Percentiles rank a stretch among this genome's conserved stretches.
Conservation (phyloP, 2,888 invertebrate species). For the Andrena haemorrhoa region DNA sequence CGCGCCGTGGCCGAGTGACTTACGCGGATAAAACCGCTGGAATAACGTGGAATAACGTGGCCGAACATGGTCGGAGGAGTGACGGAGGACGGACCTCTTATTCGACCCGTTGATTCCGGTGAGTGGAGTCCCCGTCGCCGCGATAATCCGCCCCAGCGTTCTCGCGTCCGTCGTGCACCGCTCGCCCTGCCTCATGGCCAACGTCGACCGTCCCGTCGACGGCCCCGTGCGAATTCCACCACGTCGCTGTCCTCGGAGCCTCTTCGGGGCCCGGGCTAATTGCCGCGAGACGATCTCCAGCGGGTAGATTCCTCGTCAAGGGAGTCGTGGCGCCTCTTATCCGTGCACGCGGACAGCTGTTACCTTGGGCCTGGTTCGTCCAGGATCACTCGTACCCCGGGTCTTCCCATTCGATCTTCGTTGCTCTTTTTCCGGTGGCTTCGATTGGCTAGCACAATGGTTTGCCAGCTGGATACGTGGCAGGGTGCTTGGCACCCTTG, state of each 20-base stretch:
- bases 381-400: neutral
- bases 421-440: neutral
- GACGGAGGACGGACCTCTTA: constrained; percentile 82
- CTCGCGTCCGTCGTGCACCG: neutral
- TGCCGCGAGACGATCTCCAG: neutral
- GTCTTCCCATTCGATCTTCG: neutral
- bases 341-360: neutral
- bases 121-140: constrained; percentile 66
- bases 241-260: neutral
- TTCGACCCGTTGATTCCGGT: constrained; percentile 82
- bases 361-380: neutral
- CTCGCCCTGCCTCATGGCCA: neutral
- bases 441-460: neutral
- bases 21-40: constrained; percentile 53
- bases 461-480: neutral
- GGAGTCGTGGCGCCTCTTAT: neutral
- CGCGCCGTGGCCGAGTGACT: constrained; percentile 61
- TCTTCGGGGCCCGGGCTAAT: neutral
- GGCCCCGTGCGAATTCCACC: neutral
- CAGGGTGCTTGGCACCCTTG: neutral
- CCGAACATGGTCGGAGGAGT: constrained; percentile 81
- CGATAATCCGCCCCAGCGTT: neutral
- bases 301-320: neutral
- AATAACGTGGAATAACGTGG: constrained; percentile 56
- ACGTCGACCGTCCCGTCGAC: constrained; percentile 15